These are phyloP conservation scores for Vanessa cardui DNA, from an alignment of 2,888 invertebrate species.

Conservation along the genomic window DNA sequence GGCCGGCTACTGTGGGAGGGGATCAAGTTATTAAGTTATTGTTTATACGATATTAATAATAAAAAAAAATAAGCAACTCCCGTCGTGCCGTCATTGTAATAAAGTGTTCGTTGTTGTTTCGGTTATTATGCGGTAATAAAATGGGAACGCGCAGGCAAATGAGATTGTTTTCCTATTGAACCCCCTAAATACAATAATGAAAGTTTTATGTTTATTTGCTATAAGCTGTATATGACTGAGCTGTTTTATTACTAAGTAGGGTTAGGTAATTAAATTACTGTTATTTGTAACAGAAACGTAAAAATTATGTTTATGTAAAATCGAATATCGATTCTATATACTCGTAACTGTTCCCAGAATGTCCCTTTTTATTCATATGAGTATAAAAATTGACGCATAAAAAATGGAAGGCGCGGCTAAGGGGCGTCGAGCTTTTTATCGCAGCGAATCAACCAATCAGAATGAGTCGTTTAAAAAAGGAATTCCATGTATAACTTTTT, in stretches of 20 bases:
- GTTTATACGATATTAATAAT: slow-evolving; percentile 80
- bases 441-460: slow-evolving; percentile 61
- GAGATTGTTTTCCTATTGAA: slow-evolving; percentile 67
- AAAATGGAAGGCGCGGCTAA: slow-evolving; percentile 58
- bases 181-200: slow-evolving; percentile 55
- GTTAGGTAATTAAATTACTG: background rate
- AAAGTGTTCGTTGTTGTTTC: slow-evolving; percentile 57
- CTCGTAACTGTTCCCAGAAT: background rate
- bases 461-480: slow-evolving; percentile 64
- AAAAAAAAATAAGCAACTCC: slow-evolving; percentile 68
- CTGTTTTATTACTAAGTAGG: background rate
- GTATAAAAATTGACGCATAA: slow-evolving; percentile 45
- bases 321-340: background rate
- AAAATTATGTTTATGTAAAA: background rate
- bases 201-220: slow-evolving; percentile 65
- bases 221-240: slow-evolving; percentile 20
- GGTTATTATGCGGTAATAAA: slow-evolving; percentile 67
- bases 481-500: slow-evolving; percentile 48
- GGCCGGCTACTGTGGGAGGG: slow-evolving; percentile 72
- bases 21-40: slow-evolving; percentile 80
- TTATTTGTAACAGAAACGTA: background rate
- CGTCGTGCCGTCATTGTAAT: slow-evolving; percentile 65
- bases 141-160: slow-evolving; percentile 64
- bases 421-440: slow-evolving; percentile 75
- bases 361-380: slow-evolving; percentile 16